Conservation (phyloP, 1,140 invertebrate species). For the Helicorthomorpha holstii region DNA sequence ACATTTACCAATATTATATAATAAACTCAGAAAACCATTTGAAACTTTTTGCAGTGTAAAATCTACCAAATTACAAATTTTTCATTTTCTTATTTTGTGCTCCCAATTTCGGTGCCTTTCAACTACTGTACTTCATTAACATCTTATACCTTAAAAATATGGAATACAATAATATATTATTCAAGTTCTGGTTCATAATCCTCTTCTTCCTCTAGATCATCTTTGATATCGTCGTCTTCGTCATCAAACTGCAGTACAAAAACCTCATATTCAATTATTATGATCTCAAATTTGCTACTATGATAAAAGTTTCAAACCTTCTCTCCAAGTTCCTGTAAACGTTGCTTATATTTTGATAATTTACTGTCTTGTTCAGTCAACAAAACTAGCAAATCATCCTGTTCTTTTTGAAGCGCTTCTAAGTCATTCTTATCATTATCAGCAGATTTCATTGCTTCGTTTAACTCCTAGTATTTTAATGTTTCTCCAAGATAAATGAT, state of each 20-base stretch:
- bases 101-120: too few species aligned
- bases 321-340: constrained; percentile 48
- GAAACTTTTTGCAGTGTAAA: too few species aligned
- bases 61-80: too few species aligned
- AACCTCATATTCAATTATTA: constrained; percentile 1
- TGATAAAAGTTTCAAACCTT: constrained; percentile 27
- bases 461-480: constrained; percentile 14
- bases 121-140: too few species aligned
- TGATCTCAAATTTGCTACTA: neutral
- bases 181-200: constrained; percentile 13
- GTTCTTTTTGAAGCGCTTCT: constrained; percentile 60
- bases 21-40: too few species aligned
- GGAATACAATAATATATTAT: too few species aligned
- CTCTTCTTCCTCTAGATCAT: constrained; percentile 17
- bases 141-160: too few species aligned
- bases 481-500: constrained; percentile 1
- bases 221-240: constrained; percentile 17
- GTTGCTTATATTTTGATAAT: constrained; percentile 48
- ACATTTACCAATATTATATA: too few species aligned
- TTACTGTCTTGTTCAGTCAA: constrained; percentile 67
- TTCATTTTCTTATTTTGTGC: too few species aligned
- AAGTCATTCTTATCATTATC: constrained; percentile 33
- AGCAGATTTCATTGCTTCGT: constrained; percentile 4
- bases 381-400: constrained; percentile 72
- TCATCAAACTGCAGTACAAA: constrained; percentile 18